Evolutionary conservation across 2,113 vertebrate genomes (phyloP).

Genomic region (Austrofundulus limnaeus): DNA sequence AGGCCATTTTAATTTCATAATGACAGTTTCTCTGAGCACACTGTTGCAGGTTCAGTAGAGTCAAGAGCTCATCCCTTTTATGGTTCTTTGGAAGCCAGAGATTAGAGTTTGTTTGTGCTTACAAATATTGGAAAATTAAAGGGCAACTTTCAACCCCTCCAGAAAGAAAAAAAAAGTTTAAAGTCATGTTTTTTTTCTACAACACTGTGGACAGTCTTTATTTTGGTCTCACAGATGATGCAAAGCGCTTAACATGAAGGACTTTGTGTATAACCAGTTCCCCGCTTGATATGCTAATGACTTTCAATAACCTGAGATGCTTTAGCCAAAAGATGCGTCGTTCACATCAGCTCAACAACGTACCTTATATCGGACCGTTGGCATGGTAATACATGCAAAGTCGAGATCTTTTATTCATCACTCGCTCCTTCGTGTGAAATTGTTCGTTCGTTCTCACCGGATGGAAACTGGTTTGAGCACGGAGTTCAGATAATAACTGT

Average conservation of each 20-base stretch:
- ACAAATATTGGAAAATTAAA: background rate
- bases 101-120: background rate
- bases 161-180: too few relatives aligned
- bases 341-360: background rate
- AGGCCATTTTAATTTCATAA: background rate
- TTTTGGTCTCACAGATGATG: background rate
- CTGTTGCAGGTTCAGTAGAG: too few relatives aligned
- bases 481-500: constrained; percentile 4
- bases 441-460: constrained; percentile 2
- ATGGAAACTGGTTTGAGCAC: constrained; percentile 1
- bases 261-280: background rate
- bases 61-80: too few relatives aligned
- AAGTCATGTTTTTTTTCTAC: background rate
- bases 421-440: constrained; percentile 5
- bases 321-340: background rate
- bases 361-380: background rate
- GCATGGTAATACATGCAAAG: background rate
- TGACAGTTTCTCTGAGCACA: background rate
- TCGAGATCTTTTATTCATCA: background rate
- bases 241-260: background rate
- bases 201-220: background rate
- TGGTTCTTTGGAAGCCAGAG: background rate
- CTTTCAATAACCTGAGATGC: background rate
- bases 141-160: background rate
- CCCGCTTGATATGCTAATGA: constrained; percentile 1